A percentile compares a stretch with the other conserved stretches of the same genome.
Conservation (phyloP, 1,140 invertebrate species). For the Pseudachorutes palmiensis region DNA sequence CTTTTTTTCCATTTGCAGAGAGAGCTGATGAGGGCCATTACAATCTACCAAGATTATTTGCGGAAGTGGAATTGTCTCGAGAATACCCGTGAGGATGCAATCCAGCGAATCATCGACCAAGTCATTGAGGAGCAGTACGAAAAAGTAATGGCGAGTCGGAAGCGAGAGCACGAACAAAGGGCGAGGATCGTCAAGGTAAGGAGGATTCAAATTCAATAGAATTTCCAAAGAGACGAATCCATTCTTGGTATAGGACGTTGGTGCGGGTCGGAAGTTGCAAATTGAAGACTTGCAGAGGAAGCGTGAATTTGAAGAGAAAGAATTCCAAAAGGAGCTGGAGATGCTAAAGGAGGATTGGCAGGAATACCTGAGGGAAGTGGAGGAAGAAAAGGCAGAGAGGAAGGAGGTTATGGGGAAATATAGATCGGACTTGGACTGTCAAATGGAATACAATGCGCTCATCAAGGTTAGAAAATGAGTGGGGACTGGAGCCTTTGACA, state of each 20-base stretch:
- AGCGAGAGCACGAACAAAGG: slow-evolving; percentile 24
- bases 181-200: too few species aligned
- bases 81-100: slow-evolving; percentile 23
- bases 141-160: slow-evolving; percentile 23
- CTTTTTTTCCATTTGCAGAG: slow-evolving; percentile 22
- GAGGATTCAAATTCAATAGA: too few species aligned
- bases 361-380: slow-evolving; percentile 28
- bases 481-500: too few species aligned
- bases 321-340: slow-evolving; percentile 19
- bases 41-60: slow-evolving; percentile 29
- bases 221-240: too few species aligned
- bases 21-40: slow-evolving; percentile 33
- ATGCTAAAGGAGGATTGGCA: slow-evolving; percentile 31
- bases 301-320: slow-evolving; percentile 23
- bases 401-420: slow-evolving; percentile 20
- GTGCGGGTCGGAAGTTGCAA: slow-evolving; percentile 26
- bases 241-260: too few species aligned
- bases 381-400: slow-evolving; percentile 21
- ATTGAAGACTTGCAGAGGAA: slow-evolving; percentile 24
- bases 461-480: slow-evolving; percentile 16
- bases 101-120: slow-evolving; percentile 28
- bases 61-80: slow-evolving; percentile 23
- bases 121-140: slow-evolving; percentile 34
- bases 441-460: slow-evolving; percentile 19
- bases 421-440: slow-evolving; percentile 25